phyloP scores from a whole-genome alignment of 2,888 invertebrate genomes.

The Sphaerophoria rueppellii region DNA sequence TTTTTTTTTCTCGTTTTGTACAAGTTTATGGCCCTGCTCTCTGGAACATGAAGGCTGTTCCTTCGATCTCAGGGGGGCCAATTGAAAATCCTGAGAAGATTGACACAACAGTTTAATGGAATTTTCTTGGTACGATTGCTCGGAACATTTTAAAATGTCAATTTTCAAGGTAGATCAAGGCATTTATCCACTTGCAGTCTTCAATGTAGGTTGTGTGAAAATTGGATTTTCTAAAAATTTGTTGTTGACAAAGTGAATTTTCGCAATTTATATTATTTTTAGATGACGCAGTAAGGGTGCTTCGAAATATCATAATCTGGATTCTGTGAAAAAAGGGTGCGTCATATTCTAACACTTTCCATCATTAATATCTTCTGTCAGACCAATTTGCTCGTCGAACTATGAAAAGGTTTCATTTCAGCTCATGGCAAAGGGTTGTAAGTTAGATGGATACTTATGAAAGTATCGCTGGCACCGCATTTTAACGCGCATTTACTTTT shows the following conservation, averaged over 20 bases:
- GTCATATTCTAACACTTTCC: slow-evolving; percentile 23
- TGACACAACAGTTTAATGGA: slow-evolving; percentile 17
- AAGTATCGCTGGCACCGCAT: slow-evolving; percentile 58
- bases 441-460: slow-evolving; percentile 40
- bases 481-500: slow-evolving; percentile 65
- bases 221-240: no score
- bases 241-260: no score
- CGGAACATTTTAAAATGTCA: no score
- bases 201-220: no score
- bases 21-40: slow-evolving; percentile 19
- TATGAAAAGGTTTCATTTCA: slow-evolving; percentile 56
- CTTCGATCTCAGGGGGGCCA: neutral
- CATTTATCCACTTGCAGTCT: no score
- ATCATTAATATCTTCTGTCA: slow-evolving; percentile 8
- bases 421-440: slow-evolving; percentile 46
- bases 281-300: no score
- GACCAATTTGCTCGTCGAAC: slow-evolving; percentile 43
- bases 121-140: neutral
- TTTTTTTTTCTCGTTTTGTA: neutral
- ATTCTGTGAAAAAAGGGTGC: slow-evolving; percentile 11
- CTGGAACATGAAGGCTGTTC: neutral
- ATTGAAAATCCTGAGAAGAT: slow-evolving; percentile 1
- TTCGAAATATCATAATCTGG: no score
- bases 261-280: no score
- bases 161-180: no score